Percentiles rank a stretch among this genome's conserved stretches.
Conservation (phyloP, 2,888 invertebrate species). For the Hedya salicella region DNA sequence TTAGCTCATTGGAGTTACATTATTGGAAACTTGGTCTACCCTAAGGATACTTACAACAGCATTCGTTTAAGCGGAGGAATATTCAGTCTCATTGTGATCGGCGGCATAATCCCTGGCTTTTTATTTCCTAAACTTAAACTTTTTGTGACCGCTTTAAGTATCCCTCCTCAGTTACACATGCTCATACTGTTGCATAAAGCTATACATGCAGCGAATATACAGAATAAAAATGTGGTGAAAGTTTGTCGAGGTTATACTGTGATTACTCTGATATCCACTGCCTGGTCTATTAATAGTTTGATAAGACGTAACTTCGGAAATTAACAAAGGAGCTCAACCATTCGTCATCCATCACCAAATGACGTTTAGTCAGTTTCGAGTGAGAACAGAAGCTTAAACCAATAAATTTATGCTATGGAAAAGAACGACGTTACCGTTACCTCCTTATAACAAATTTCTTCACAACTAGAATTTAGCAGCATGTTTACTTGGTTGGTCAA, state of each 20-base stretch:
- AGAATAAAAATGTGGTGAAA: constrained; percentile 22
- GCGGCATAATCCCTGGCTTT: constrained; percentile 31
- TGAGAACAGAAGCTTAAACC: no score
- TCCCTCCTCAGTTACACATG: constrained; percentile 38
- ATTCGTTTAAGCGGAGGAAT: constrained; percentile 22
- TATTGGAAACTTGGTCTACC: constrained; percentile 39
- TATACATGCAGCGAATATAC: constrained; percentile 7
- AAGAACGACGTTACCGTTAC: background rate
- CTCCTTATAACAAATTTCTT: background rate
- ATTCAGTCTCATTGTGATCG: constrained; percentile 28
- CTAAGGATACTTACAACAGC: constrained; percentile 17
- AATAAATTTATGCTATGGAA: background rate
- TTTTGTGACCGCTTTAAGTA: constrained; percentile 25
- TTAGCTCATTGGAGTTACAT: constrained; percentile 44
- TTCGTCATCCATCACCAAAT: background rate
- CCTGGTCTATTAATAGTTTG: constrained; percentile 25
- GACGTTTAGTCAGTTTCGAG: no score
- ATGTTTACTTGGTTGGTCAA: constrained; percentile 15
- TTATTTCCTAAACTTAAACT: constrained; percentile 31
- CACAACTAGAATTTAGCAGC: background rate
- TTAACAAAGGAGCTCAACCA: background rate
- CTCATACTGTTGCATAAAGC: constrained; percentile 22
- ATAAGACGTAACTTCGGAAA: constrained; percentile 9
- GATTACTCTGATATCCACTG: constrained; percentile 26
- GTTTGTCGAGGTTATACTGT: constrained; percentile 25